Base-by-base conservation (phyloP, 2,888 invertebrate species). In the Mythimna impura region DNA sequence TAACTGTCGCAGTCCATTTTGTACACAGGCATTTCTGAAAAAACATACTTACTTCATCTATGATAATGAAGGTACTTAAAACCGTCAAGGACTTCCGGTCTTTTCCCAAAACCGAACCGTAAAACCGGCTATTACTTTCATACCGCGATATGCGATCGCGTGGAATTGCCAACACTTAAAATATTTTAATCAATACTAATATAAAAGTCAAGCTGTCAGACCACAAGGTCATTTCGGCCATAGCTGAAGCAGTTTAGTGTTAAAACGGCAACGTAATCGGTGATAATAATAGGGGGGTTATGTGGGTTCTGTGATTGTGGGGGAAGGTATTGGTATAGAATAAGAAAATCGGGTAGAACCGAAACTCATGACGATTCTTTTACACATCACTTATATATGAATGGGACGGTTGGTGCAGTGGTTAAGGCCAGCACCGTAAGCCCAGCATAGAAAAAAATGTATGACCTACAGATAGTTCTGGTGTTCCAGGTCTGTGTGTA, bases 111-210 rank as follows among this genome's bases (percentile, higher is more conserved):
- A 57, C 61, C 20, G 22, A 66, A 77, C 76, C 71, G 60, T 68
- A 70, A 80, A 80, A 66, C 62, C 22, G 34, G 60, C 63, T 73
- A 81, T 84, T 75, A 85, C 78, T 69, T 71, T 10, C 66, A 78
- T 61, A 78, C 47, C 17, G 43, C 64, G 64, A 73, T 66, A 71
- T 60, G 62, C 76, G 66, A 68, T 85, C 72, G 79, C 76, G 65
- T 82, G 71, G 66, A 69, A 85, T 76, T 77, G 63, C 75, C 68
- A 71, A 70, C 75, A 81, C 78, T 81, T 82, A 73, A 80, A 83
- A 78, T 77, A 81, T 80, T 83, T 80, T 82, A 81, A 81, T 80
- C 83, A 82, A 85, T 82, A 76, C 61, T 78, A 77, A 86, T 80
- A 76, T 81, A 85, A 69, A 81, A 79, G 80, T 85, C 80, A 79